Evolutionary conservation across 2,888 invertebrate species (phyloP).

Genomic region (Litoditis marina): DNA sequence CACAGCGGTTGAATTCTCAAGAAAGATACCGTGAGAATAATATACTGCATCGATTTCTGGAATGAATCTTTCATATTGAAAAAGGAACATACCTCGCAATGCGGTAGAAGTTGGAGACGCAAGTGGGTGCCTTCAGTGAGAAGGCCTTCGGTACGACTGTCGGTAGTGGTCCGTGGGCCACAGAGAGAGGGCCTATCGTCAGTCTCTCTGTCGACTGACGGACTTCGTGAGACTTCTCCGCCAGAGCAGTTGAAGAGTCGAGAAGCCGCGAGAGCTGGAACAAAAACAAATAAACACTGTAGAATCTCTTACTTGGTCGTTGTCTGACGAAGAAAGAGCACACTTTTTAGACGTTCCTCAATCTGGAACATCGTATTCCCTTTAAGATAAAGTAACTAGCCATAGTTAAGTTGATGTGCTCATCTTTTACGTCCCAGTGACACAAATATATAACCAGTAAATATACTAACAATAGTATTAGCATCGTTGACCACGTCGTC

Average conservation of each 20-base stretch:
- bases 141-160: slow-evolving; percentile 70
- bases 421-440: too few relatives aligned
- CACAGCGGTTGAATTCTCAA: too few relatives aligned
- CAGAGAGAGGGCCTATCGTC: slow-evolving; percentile 26
- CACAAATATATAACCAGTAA: too few relatives aligned
- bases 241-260: slow-evolving; percentile 5
- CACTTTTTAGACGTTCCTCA: not conserved
- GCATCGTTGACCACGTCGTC: slow-evolving; percentile 30
- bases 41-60: too few relatives aligned
- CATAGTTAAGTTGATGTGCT: too few relatives aligned
- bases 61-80: not conserved
- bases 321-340: not conserved
- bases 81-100: slow-evolving; percentile 68
- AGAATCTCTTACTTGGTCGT: not conserved
- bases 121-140: slow-evolving; percentile 63
- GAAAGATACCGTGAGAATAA: too few relatives aligned
- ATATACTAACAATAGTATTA: slow-evolving; percentile 27
- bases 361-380: too few relatives aligned
- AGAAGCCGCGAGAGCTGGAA: slow-evolving; percentile 3
- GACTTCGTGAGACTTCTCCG: too few relatives aligned
- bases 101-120: slow-evolving; percentile 75
- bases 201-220: slow-evolving; percentile 15
- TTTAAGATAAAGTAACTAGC: too few relatives aligned
- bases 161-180: slow-evolving; percentile 64
- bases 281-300: not conserved